Base-by-base conservation (phyloP, 2,888 invertebrate species). In the Caenorhabditis plicata region DNA sequence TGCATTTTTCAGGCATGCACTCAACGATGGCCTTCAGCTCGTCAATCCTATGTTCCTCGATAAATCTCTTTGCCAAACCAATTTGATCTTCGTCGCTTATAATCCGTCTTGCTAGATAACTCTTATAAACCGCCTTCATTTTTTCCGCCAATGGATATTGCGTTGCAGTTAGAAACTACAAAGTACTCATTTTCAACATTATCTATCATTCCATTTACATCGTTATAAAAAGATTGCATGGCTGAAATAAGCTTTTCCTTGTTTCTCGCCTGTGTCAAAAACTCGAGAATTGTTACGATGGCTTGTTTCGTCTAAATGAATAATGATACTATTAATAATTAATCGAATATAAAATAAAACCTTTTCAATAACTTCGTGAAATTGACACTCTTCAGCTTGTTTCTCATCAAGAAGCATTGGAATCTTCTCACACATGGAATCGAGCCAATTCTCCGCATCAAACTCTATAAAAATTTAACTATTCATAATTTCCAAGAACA, bases 391-490 rank as follows among this genome's bases (percentile, higher is more conserved):
- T 23, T 26, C 44, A 15, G 9, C 27, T n/a, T 20, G 4, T 31
- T 43, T 27, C 9, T 44, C 35, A 23, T 44, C 44, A 13, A 44
- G 3, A 32, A 15, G 17, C 17, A 23, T 25, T 22, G 44, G 44
- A 11, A 44, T 44, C 19, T 35, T 33, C 26, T 23, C 35, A 17
- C 23, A 35, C 33, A 44, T 44, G 3, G 9, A n/a, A 19, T 44
- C 35, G 13, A 44, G 9, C 44, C 44, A 44, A 44, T 44, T 32
- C 3, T 31, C 42, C 2, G 29, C 13, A 13, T 31, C 42, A 19
- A 29, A 42, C 11, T 42, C 42, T 42, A 17, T 11, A 42, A 42
- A n/a, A n/a, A 8, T 8, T 19, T 23, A n/a, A n/a, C n/a, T n/a
- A n/a, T n/a, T n/a, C n/a, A n/a, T n/a, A n/a, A n/a, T n/a, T n/a